Base-by-base conservation (phyloP, 2,888 invertebrate species). In the Morinoia aosen region DNA sequence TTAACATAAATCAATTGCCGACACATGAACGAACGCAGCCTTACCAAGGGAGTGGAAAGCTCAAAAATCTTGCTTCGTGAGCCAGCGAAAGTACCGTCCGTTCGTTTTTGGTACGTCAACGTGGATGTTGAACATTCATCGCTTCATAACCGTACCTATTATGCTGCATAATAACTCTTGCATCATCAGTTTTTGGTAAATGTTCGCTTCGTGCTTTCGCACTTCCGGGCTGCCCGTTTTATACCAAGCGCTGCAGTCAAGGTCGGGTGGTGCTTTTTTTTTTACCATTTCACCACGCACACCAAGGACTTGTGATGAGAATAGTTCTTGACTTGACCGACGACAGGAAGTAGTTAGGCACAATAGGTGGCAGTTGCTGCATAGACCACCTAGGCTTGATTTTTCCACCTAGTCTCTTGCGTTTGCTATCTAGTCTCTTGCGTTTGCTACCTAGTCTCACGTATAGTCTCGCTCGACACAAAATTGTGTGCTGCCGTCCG, bases 301-400 rank as follows among this genome's bases (percentile, higher is more conserved):
- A 76, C 76, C 76, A 76, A 76, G 76, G 76, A 76, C 76, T 76
- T 76, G 76, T 76, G 76, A 16, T 33, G 76, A 33, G 76, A 76
- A 76, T 76, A 76, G 76, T 76, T 76, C 76, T 76, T 76, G 76
- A 33, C 76, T 76, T 76, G 76, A 61, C 76, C 76, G 76, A 25
- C 76, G 76, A 33, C 33, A 76, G 76, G 76, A 76, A 76, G 76
- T 76, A 76, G 76, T 76, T 76, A 76, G 33, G 76, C 33, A 33
- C 76, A 76, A 76, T 76, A 76, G 76, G 76, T 33, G 76, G 33
- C 33, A 33, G 10, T 76, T 19, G 76, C 8, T 19, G 76, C 8
- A 25, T 33, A 76, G 25, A 8, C 33, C 19, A 33, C 33, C 76
- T 76, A 8, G 25, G 8, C 25, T 76, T 10, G 25, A 48, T 48